These are phyloP conservation scores for Actinostola sp. DNA, from an alignment of 92 coral and sea anemone genomes.

Conservation along the genomic window DNA sequence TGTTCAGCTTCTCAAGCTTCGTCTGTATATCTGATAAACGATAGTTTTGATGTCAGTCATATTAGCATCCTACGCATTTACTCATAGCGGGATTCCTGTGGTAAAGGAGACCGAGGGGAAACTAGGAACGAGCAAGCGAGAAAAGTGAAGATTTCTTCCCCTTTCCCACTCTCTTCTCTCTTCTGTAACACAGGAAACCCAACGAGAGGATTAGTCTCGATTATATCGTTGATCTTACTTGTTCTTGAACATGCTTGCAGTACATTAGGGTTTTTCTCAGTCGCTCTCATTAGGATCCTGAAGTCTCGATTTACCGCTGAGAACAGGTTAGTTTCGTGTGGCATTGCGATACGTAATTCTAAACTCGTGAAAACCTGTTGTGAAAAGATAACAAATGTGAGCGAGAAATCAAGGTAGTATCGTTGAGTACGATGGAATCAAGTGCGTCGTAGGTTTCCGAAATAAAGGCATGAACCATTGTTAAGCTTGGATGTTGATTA, in stretches of 20 bases:
- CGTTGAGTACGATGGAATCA: no score
- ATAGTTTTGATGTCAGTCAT: background rate
- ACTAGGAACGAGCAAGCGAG: no score
- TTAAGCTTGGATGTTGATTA: no score
- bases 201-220: background rate
- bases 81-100: no score
- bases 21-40: slow-evolving; percentile 81
- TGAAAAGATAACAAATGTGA: background rate
- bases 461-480: no score
- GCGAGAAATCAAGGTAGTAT: background rate
- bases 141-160: no score
- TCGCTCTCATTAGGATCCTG: slow-evolving; percentile 90
- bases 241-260: slow-evolving; percentile 96
- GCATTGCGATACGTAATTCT: slow-evolving; percentile 96
- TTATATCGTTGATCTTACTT: slow-evolving; percentile 57
- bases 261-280: slow-evolving; percentile 97
- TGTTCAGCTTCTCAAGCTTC: slow-evolving; percentile 90
- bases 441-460: no score
- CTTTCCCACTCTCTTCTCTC: no score
- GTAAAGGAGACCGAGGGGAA: no score
- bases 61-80: no score
- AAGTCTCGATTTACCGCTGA: slow-evolving; percentile 99
- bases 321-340: slow-evolving; percentile 96
- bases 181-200: no score
- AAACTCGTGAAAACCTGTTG: slow-evolving; percentile 89